Evolutionary conservation across 2,113 vertebrate genomes (phyloP).

Genomic region (Bagarius yarrelli): DNA sequence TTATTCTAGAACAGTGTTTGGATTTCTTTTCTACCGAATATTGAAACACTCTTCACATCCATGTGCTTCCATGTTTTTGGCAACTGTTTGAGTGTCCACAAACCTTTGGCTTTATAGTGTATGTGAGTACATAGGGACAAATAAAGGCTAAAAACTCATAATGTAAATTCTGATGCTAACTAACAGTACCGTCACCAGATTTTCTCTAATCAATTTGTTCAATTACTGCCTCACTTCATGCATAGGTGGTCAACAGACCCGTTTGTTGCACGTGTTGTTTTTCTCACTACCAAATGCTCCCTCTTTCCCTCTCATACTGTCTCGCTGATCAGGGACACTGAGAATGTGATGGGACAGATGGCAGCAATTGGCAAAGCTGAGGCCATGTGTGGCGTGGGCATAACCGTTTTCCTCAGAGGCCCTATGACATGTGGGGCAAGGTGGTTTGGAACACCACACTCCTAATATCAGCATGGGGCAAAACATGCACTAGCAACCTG

Average conservation of each 20-base stretch:
- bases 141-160: too few relatives aligned
- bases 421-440: conserved; percentile 33
- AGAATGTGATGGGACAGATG: conserved; percentile 58
- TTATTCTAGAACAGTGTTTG: too few relatives aligned
- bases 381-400: conserved; percentile 37
- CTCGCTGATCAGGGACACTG: conserved; percentile 49
- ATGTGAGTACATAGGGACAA: too few relatives aligned
- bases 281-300: conserved; percentile 48
- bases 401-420: conserved; percentile 39
- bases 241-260: conserved; percentile 27
- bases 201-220: conserved; percentile 3
- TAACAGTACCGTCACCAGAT: too few relatives aligned
- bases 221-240: conserved; percentile 18
- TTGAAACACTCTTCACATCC: too few relatives aligned
- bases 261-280: conserved; percentile 47
- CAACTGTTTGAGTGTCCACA: too few relatives aligned
- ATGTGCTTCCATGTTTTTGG: too few relatives aligned
- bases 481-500: conserved; percentile 28
- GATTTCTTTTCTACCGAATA: too few relatives aligned
- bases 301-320: conserved; percentile 25
- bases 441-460: conserved; percentile 29
- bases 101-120: too few relatives aligned
- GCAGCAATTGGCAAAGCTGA: conserved; percentile 53
- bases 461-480: conserved; percentile 37
- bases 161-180: too few relatives aligned